A percentile compares a stretch with the other conserved stretches of the same genome.
These are phyloP conservation scores for Tachycineta bicolor DNA, from an alignment of 2,113 vertebrate genomes.

Conservation along the genomic window DNA sequence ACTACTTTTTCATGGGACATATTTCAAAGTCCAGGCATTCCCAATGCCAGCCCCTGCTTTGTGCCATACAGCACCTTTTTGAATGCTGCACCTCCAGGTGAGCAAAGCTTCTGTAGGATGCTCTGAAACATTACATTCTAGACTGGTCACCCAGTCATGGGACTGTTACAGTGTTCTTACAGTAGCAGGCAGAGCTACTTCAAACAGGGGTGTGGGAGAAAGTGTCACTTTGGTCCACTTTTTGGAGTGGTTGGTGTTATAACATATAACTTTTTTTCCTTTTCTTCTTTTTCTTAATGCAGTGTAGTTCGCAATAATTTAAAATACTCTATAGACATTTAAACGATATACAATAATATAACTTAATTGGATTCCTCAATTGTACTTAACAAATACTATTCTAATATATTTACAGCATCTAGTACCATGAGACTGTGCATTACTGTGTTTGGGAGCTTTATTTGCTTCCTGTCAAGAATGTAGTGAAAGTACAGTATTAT, in stretches of 20 bases:
- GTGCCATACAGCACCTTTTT: background rate
- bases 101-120: background rate
- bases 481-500: slow-evolving; percentile 50
- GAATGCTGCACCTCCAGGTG: background rate
- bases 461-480: slow-evolving; percentile 56
- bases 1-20: background rate
- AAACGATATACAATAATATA: slow-evolving; percentile 79
- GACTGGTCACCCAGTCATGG: background rate
- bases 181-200: background rate
- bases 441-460: slow-evolving; percentile 49
- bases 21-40: background rate
- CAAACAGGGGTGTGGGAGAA: background rate
- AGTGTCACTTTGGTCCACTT: slow-evolving; percentile 55
- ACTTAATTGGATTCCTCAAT: slow-evolving; percentile 77
- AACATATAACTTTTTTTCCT: slow-evolving; percentile 37
- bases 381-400: slow-evolving; percentile 63
- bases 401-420: slow-evolving; percentile 70
- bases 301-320: slow-evolving; percentile 82
- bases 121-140: background rate
- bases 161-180: background rate
- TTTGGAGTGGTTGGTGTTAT: slow-evolving; percentile 20
- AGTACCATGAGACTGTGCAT: slow-evolving; percentile 60
- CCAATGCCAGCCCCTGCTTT: background rate
- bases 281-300: slow-evolving; percentile 35
- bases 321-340: slow-evolving; percentile 81